Conservation (phyloP, 2,797 vertebrate genomes). For the Catharus ustulatus region DNA sequence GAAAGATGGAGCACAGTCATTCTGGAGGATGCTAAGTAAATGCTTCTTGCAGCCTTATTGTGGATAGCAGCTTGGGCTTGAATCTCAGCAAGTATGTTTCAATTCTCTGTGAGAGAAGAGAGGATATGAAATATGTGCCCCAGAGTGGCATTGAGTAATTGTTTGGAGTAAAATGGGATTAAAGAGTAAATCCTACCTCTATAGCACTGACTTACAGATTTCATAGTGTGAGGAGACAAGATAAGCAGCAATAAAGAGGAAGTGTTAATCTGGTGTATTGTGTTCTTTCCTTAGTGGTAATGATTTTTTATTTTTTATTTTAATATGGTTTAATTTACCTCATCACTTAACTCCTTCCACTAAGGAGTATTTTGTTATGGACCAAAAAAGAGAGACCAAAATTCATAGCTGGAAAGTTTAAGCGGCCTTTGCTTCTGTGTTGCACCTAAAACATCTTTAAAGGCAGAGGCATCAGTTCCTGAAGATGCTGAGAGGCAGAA, state of each 20-base stretch:
- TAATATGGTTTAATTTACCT: neutral
- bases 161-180: neutral
- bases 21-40: neutral
- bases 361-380: neutral
- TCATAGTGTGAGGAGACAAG: neutral
- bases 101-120: neutral
- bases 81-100: neutral
- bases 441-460: neutral
- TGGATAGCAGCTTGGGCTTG: neutral
- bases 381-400: fast-evolving
- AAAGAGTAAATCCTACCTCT: constrained; percentile 17
- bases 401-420: neutral
- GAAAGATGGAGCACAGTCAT: neutral
- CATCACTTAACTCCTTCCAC: neutral
- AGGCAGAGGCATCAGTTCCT: neutral
- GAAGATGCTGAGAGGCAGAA: neutral
- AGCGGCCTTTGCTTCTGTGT: neutral
- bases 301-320: neutral
- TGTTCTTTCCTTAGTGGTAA: neutral
- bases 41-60: neutral
- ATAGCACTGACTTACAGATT: neutral
- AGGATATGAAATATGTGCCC: neutral
- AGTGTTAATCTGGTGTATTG: neutral
- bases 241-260: neutral
- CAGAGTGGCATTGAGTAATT: neutral